Evolutionary conservation across 2,113 vertebrate genomes (phyloP).

Genomic region (Rhabdornis inornatus): DNA sequence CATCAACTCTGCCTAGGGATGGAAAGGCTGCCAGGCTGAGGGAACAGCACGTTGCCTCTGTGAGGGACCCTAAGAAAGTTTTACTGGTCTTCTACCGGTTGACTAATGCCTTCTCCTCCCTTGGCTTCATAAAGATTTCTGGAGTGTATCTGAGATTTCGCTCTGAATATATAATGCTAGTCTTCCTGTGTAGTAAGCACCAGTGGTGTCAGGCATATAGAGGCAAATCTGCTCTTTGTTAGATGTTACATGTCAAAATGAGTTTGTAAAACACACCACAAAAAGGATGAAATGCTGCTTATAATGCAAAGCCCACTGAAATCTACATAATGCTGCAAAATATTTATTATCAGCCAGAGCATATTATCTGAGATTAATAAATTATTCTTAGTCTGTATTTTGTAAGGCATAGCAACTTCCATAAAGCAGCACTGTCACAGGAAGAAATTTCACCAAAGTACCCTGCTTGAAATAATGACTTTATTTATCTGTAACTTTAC

Average conservation of each 20-base stretch:
- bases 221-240: slow-evolving; percentile 21
- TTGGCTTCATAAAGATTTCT: neutral
- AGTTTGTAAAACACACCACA: neutral
- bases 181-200: neutral
- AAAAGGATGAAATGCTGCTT: slow-evolving; percentile 8
- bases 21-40: neutral
- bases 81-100: neutral
- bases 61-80: neutral
- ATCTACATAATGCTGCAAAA: slow-evolving; percentile 20
- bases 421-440: neutral
- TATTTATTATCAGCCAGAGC: neutral
- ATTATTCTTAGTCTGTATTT: neutral
- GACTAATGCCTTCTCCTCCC: neutral
- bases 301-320: neutral
- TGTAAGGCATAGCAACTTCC: neutral
- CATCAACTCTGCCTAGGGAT: neutral
- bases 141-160: neutral
- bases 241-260: neutral
- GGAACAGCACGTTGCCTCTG: neutral
- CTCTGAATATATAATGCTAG: neutral
- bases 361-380: slow-evolving; percentile 39
- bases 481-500: slow-evolving; percentile 41
- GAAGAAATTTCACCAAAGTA: neutral
- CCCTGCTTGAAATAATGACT: slow-evolving; percentile 16
- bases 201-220: neutral